Evolutionary conservation across 2,888 invertebrate species (phyloP).

Genomic region (Leucophenga montana): DNA sequence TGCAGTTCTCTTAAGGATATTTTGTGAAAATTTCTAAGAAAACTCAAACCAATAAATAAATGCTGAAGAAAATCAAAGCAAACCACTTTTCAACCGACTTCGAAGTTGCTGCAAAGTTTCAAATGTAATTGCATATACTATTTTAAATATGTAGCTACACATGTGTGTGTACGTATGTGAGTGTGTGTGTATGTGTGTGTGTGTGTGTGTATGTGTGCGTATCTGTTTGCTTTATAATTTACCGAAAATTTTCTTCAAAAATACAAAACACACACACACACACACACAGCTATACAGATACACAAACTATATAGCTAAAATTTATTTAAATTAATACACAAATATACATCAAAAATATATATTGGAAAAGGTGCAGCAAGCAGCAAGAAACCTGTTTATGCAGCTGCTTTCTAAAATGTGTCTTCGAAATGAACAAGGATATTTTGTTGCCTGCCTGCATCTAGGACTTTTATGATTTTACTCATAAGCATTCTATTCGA

Average conservation of each 20-base stretch:
- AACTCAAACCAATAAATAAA: slow-evolving; percentile 59
- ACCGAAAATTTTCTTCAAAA: not conserved
- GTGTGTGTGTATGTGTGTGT: not conserved
- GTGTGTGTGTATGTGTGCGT: not conserved
- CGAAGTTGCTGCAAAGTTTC: not conserved
- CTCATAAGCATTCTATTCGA: too few species aligned
- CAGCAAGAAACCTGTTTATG: too few species aligned
- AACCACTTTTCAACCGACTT: slow-evolving; percentile 35
- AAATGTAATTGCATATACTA: slow-evolving; percentile 41
- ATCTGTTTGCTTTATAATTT: too few species aligned
- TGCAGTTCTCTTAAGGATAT: slow-evolving; percentile 55
- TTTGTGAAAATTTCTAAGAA: slow-evolving; percentile 60
- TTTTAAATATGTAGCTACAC: slow-evolving; percentile 1
- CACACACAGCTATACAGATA: not conserved
- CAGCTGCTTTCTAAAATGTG: too few species aligned
- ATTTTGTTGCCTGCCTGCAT: too few species aligned
- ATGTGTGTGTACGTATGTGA: not conserved
- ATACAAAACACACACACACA: not conserved
- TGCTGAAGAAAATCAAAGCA: slow-evolving; percentile 37
- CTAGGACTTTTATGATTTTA: too few species aligned
- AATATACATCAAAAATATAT: not conserved
- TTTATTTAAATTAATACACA: too few species aligned
- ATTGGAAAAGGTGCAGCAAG: not conserved
- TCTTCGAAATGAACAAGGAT: too few species aligned
- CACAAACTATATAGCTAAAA: not conserved